Evolutionary conservation across 2,888 invertebrate genomes (phyloP).

Genomic region (Sinhomidia bicolor): DNA sequence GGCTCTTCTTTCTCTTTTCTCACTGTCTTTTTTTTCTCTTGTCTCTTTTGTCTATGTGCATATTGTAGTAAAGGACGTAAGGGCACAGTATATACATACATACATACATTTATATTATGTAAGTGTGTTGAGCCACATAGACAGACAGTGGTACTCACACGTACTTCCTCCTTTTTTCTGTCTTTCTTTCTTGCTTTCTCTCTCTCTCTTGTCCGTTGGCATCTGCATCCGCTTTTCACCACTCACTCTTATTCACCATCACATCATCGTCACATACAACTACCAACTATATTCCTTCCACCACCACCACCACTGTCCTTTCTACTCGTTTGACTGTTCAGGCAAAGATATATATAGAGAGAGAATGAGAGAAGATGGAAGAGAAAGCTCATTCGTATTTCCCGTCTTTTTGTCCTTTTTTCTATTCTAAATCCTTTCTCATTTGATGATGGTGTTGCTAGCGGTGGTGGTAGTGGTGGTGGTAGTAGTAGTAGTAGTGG

Average conservation of each 20-base stretch:
- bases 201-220: constrained; percentile 57
- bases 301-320: background rate
- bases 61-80: background rate
- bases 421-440: constrained; percentile 33
- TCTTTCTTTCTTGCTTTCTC: background rate
- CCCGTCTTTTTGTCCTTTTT: constrained; percentile 56
- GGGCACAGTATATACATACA: background rate
- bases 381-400: constrained; percentile 54
- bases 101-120: background rate
- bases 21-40: constrained; percentile 22
- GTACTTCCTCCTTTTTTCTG: constrained; percentile 58
- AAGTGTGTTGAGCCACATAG: background rate
- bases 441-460: constrained; percentile 25
- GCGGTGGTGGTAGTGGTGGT: too few species aligned
- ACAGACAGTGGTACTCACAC: constrained; percentile 60
- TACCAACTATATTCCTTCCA: background rate
- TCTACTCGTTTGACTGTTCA: too few species aligned
- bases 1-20: background rate
- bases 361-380: constrained; percentile 31
- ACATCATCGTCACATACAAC: constrained; percentile 15
- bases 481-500: too few species aligned
- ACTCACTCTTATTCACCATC: constrained; percentile 52
- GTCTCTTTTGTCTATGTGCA: constrained; percentile 4
- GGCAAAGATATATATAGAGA: too few species aligned
- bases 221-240: constrained; percentile 70